phyloP scores from a whole-genome alignment of 2,888 invertebrate species.

The Plebejus melissa region DNA sequence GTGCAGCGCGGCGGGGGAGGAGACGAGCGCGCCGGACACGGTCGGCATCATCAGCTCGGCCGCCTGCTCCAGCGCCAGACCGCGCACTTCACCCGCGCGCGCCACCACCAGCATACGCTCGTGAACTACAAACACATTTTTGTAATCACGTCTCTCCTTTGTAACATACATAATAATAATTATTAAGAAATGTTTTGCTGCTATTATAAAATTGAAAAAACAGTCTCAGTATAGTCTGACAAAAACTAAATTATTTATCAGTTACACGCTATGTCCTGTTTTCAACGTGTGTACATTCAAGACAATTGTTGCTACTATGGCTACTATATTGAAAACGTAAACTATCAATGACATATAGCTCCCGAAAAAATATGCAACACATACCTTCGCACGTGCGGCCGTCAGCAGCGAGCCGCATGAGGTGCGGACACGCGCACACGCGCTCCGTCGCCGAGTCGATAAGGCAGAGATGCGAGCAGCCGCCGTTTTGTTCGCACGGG shows the following conservation, averaged over 20 bases:
- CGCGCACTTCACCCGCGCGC: slow-evolving; percentile 87
- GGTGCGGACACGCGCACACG: slow-evolving; percentile 91
- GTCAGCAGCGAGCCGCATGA: slow-evolving; percentile 86
- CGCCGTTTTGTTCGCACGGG: slow-evolving; percentile 86
- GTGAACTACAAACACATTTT: slow-evolving; percentile 75
- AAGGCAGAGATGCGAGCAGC: slow-evolving; percentile 90
- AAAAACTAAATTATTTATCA: no score
- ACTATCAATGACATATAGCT: no score
- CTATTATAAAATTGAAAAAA: no score
- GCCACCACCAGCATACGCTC: slow-evolving; percentile 89
- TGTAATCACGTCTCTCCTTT: no score
- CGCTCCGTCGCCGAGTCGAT: slow-evolving; percentile 81
- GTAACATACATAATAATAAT: no score
- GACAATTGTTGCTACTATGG: no score
- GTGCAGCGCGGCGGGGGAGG: slow-evolving; percentile 85
- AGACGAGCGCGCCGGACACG: slow-evolving; percentile 84
- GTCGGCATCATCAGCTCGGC: slow-evolving; percentile 90
- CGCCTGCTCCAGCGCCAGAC: slow-evolving; percentile 87
- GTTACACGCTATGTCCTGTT: no score
- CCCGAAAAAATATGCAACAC: slow-evolving; percentile 33
- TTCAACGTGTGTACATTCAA: no score
- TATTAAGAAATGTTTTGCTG: no score
- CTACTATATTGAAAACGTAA: no score
- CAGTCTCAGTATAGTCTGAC: no score
- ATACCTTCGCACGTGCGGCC: slow-evolving; percentile 82